phyloP scores from a whole-genome alignment of 2,888 invertebrate species.

The Melangyna quadrimaculata region DNA sequence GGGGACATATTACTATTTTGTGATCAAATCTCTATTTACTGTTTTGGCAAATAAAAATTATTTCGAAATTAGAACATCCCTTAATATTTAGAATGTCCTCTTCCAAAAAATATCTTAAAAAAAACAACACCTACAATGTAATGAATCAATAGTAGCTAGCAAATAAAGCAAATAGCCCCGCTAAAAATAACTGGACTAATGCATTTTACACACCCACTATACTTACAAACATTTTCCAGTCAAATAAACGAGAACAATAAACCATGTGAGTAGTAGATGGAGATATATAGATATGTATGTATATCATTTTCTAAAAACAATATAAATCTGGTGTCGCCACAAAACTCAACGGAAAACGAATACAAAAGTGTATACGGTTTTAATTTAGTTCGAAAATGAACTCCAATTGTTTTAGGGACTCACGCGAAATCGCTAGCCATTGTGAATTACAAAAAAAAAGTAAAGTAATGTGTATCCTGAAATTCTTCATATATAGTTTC shows the following conservation, averaged over 20 bases:
- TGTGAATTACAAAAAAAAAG: neutral
- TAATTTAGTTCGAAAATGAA: conserved; percentile 24
- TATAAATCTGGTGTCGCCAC: conserved; percentile 24
- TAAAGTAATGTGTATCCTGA: conserved; percentile 4
- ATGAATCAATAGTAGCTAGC: neutral
- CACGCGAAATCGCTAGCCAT: neutral
- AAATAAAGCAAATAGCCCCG: neutral
- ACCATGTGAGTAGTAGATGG: neutral
- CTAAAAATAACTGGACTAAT: conserved; percentile 5
- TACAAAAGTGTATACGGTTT: neutral
- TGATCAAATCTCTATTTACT: too few species aligned
- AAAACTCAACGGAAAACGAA: conserved; percentile 10
- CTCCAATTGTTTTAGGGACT: conserved; percentile 2
- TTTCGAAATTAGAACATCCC: neutral
- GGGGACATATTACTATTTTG: too few species aligned
- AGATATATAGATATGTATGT: too few species aligned
- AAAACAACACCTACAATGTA: neutral
- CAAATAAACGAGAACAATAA: neutral
- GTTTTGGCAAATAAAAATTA: neutral
- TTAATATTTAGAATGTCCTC: neutral
- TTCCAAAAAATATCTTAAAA: neutral
- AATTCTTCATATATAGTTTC: conserved; percentile 3
- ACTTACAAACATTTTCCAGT: neutral
- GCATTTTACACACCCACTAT: conserved; percentile 8
- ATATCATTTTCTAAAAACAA: neutral